Evolutionary conservation across 2,888 invertebrate species (phyloP).

Genomic region (Julus scandinavius): DNA sequence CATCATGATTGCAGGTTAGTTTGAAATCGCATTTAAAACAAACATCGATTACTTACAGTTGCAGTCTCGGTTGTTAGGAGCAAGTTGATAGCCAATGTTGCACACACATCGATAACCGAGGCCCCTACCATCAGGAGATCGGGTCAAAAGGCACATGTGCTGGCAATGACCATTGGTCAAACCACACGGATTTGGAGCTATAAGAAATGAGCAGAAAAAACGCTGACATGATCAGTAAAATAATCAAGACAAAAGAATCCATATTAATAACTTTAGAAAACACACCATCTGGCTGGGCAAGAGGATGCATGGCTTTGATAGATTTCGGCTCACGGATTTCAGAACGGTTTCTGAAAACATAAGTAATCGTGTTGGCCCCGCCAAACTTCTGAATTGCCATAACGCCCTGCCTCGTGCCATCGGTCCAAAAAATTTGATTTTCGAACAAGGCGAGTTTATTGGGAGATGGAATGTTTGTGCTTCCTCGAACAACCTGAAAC

Average conservation of each 20-base stretch:
- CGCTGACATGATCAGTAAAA: neutral
- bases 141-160: constrained; percentile 92
- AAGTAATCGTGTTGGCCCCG: constrained; percentile 80
- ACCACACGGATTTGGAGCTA: constrained; percentile 81
- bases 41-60: constrained; percentile 67
- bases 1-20: neutral
- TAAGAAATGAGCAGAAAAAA: constrained; percentile 55
- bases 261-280: neutral
- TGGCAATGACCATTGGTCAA: constrained; percentile 89
- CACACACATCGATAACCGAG: constrained; percentile 92
- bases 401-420: constrained; percentile 87
- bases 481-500: constrained; percentile 70
- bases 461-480: constrained; percentile 80
- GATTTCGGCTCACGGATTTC: constrained; percentile 82
- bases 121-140: constrained; percentile 71
- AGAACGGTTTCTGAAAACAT: constrained; percentile 82
- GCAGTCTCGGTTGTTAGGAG: constrained; percentile 80
- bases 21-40: neutral
- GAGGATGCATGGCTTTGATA: constrained; percentile 81
- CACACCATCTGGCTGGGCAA: constrained; percentile 77
- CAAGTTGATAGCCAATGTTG: constrained; percentile 84
- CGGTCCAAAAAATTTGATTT: constrained; percentile 90
- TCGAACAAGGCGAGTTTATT: constrained; percentile 85
- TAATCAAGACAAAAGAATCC: neutral
- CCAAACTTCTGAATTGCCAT: constrained; percentile 88